A percentile compares a stretch with the other conserved stretches of the same genome.
These are phyloP conservation scores for Lagenorhynchus albirostris DNA, from an alignment of 2,113 vertebrate species.

Conservation along the genomic window DNA sequence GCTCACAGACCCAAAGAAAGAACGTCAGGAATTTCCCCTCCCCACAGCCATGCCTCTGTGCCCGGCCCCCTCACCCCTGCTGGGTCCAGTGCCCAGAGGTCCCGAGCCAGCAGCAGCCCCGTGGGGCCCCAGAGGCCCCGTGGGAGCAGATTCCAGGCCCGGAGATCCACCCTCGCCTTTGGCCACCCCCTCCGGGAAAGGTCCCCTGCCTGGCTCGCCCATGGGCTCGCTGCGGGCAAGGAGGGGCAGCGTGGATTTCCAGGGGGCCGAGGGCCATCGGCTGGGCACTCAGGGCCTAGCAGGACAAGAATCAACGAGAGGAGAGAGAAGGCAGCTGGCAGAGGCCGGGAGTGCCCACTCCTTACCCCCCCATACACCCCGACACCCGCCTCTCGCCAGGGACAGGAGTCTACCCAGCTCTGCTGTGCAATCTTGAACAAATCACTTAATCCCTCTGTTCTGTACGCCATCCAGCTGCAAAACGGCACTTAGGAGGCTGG, in stretches of 20 bases:
- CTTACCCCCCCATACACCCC: neutral
- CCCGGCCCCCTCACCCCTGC: conserved; percentile 8
- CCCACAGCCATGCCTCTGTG: conserved; percentile 11
- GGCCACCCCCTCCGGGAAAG: neutral
- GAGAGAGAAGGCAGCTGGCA: neutral
- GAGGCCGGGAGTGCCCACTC: neutral
- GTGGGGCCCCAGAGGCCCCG: neutral
- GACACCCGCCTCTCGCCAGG: rapidly evolving
- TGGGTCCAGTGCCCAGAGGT: neutral
- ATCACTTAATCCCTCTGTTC: conserved; percentile 54
- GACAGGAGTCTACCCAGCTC: neutral
- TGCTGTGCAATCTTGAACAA: conserved; percentile 34
- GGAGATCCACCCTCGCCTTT: neutral
- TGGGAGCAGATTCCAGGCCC: conserved; percentile 28
- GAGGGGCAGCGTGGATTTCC: neutral
- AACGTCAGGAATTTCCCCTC: conserved; percentile 60
- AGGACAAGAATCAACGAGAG: neutral
- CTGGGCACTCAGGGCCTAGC: neutral
- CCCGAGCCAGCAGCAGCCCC: neutral
- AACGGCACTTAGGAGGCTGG: conserved; percentile 7
- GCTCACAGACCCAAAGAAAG: conserved; percentile 51
- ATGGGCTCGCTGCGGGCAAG: neutral
- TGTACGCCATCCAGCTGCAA: neutral
- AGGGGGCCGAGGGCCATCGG: neutral
- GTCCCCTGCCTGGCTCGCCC: rapidly evolving